A percentile compares a stretch with the other conserved stretches of the same genome.
Evolutionary conservation across 2,888 invertebrate species (phyloP).

Genomic region (Callyntrura sp.): DNA sequence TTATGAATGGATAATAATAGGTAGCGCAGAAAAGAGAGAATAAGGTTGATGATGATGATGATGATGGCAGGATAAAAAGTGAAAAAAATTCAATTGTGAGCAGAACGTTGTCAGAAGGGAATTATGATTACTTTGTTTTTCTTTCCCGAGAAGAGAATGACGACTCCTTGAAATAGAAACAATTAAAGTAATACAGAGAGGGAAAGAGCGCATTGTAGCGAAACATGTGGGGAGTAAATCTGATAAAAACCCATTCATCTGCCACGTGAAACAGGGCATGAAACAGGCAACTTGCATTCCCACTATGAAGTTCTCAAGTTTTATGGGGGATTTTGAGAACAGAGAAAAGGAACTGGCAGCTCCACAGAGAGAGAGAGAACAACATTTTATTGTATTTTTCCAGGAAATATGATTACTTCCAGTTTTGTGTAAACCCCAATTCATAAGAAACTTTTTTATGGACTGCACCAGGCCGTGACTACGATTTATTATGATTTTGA

Average conservation of each 20-base stretch:
- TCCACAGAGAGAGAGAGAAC: neutral
- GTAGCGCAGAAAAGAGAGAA: neutral
- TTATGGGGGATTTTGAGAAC: no score
- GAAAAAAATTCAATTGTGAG: neutral
- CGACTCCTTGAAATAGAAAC: neutral
- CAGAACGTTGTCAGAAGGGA: no score
- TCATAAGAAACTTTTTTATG: no score
- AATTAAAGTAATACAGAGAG: slow-evolving; percentile 15
- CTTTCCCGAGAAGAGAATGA: neutral
- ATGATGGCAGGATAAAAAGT: neutral
- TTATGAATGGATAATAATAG: neutral
- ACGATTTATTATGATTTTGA: no score
- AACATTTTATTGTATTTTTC: neutral
- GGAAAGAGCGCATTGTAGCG: slow-evolving; percentile 1
- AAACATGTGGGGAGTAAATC: neutral
- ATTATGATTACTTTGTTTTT: neutral
- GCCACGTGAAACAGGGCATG: slow-evolving; percentile 21
- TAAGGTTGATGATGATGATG: neutral
- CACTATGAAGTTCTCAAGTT: neutral
- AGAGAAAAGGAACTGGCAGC: neutral
- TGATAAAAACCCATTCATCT: slow-evolving; percentile 41
- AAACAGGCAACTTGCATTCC: slow-evolving; percentile 2
- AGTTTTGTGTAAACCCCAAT: neutral
- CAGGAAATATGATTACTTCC: neutral
- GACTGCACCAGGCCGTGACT: no score